Evolutionary conservation across 2,113 vertebrate genomes (phyloP), one percentile per base, ranked within the genome.

Genomic region (human): DNA sequence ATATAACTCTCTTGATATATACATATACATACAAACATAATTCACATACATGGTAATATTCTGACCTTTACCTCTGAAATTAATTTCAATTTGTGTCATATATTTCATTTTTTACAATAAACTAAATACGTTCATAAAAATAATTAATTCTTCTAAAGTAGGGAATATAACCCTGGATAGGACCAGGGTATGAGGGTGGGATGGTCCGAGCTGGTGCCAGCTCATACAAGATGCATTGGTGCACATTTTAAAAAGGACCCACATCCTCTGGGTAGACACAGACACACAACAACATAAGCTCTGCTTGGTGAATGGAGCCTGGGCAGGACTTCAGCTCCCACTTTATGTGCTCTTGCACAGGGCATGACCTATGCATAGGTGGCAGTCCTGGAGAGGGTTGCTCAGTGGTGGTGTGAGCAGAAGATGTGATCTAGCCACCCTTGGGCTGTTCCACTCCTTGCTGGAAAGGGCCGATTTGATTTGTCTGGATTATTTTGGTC

Each of bases 1-100:
- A 81, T 10, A 1, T 73, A 82, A 81, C 32, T 84, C 50, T 61
- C 48, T 35, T 72, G 13, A 8, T 5, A 57, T 3, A 13, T 8
- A 38, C 3, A 72, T n/a, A 75, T 50, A 57, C 38, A 55, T 1
- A 66, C 5, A 59, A n/a, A 90, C 22, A 81, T 61, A 86, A 90
- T 59, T 87, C 86, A 59, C 22, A 72, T 40, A 66, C 25, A 81
- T 43, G 25, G n/a, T 50, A 25, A 89, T 84, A 72, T 85, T 93
- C 91, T 80, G 23, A 90, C 30, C 23, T 93, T 94, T 73, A 84
- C 5, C 40, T 79, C 86, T 79, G 20, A 84, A 93, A 87, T 70
- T 48, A 50, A 90, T 45, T 94, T 96, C 40, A 93, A 96, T 43
- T 52, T 12, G 18, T 25, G 18, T 72, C 82, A 90, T 76, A 84